These are phyloP conservation scores for Hestina assimilis DNA, from an alignment of 1,140 invertebrate species.

Conservation along the genomic window DNA sequence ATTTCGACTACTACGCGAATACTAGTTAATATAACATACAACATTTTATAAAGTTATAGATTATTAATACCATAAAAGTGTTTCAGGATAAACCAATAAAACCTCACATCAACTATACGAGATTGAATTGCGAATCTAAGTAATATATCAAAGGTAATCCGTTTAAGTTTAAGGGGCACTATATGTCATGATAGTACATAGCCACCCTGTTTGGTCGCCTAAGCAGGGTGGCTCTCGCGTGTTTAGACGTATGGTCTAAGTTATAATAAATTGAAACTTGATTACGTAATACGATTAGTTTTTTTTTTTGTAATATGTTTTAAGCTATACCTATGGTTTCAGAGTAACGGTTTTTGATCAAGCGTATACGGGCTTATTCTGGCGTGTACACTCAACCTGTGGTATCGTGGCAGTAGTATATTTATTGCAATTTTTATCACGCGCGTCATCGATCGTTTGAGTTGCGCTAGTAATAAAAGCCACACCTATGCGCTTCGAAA, in stretches of 20 bases:
- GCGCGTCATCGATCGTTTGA: too few relatives aligned
- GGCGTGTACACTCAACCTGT: too few relatives aligned
- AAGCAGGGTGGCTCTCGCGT: conserved; percentile 66
- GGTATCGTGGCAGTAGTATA: too few relatives aligned
- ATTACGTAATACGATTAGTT: background rate
- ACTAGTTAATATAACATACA: conserved; percentile 1
- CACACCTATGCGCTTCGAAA: too few relatives aligned
- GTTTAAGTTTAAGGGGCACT: conserved; percentile 75
- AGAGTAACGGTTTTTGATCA: too few relatives aligned
- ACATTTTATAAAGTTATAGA: background rate
- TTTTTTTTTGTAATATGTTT: too few relatives aligned
- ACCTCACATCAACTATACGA: conserved; percentile 65
- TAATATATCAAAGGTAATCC: conserved; percentile 78
- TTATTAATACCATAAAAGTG: conserved; percentile 20
- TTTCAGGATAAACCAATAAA: conserved; percentile 60
- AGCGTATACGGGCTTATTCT: too few relatives aligned
- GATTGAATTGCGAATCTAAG: conserved; percentile 68
- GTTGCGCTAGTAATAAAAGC: too few relatives aligned
- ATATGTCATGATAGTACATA: conserved; percentile 70
- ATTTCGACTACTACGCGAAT: background rate
- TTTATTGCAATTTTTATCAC: too few relatives aligned
- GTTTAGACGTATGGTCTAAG: conserved; percentile 44
- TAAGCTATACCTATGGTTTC: too few relatives aligned
- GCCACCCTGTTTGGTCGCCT: conserved; percentile 69
- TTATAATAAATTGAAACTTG: background rate